Base-by-base conservation (phyloP, 2,888 invertebrate genomes). In the Nymphalis polychloros region DNA sequence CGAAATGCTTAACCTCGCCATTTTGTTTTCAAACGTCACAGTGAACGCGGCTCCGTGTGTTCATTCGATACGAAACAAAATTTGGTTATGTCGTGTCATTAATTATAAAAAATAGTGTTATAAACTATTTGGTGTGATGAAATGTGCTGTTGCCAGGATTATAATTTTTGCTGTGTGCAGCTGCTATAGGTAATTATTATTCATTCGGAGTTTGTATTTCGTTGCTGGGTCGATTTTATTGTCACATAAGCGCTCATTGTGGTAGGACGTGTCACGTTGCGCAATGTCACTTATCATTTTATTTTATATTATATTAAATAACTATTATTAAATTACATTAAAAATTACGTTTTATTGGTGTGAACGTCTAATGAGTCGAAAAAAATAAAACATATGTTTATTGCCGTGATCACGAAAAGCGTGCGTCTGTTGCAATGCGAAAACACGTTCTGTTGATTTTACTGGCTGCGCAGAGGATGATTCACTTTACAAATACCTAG, bases 1-100 rank as follows among this genome's bases (percentile, higher is more conserved):
- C 74, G 72, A 75, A 69, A 71, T 67, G 72, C 68, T 62, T 60
- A 70, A 71, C 75, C 75, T 75, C 81, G 79, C 83, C 83, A 83
- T 83, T 83, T 83, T 83, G 82, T 81, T 72, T 76, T 77, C 72
- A 75, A 74, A 75, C 80, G 78, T 78, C 80, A 75, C 71, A 64
- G 74, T 59, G 78, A 75, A 67, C 75, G 71, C 73, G 76, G 69
- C 77, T 79, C 72, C 73, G 62, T 16, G 53, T 67, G 63, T 67
- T 64, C 55, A 55, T 49, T 69, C 50, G 35, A 70, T 60, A 53
- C 47, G 64, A 72, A 76, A 76, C 75, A 74, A 72, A 62, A 69
- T 70, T 68, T 52, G 64, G 72, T 73, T 70, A 55, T 67, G 35
- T 8, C 47, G n/a, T 41, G 48, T 46, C 41, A n/a, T 47, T 66